phyloP scores from a whole-genome alignment of 2,888 invertebrate species.

The Drosophila tripunctata region DNA sequence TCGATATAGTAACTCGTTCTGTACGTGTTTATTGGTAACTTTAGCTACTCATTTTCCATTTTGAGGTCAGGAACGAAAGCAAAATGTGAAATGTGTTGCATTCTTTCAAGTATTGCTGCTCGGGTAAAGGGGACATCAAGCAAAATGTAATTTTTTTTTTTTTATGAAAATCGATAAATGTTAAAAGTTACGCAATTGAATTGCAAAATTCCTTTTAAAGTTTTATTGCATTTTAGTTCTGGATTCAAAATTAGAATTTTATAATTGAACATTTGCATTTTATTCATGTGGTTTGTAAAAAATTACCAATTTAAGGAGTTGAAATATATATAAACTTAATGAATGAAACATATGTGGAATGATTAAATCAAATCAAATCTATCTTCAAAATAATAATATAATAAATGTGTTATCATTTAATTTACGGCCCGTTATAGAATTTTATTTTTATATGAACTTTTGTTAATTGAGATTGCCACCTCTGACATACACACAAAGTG shows the following conservation, averaged over 20 bases:
- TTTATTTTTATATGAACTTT: conserved; percentile 13
- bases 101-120: background rate
- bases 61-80: conserved; percentile 35
- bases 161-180: conserved; percentile 50
- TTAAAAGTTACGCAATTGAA: conserved; percentile 1
- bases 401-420: background rate
- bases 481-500: background rate
- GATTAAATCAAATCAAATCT: background rate
- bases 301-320: too few species aligned
- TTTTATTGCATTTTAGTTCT: background rate
- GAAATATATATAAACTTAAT: background rate
- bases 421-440: background rate
- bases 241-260: too few species aligned
- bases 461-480: conserved; percentile 24
- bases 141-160: conserved; percentile 41
- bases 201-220: conserved; percentile 23
- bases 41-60: conserved; percentile 57
- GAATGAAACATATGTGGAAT: background rate
- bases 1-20: conserved; percentile 39
- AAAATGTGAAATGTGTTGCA: conserved; percentile 46
- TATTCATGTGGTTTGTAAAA: too few species aligned
- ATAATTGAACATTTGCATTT: too few species aligned
- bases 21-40: conserved; percentile 72
- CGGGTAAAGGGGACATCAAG: background rate
- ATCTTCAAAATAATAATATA: background rate